Evolutionary conservation across 1,140 invertebrate species (phyloP).

Genomic region (Orius laevigatus): DNA sequence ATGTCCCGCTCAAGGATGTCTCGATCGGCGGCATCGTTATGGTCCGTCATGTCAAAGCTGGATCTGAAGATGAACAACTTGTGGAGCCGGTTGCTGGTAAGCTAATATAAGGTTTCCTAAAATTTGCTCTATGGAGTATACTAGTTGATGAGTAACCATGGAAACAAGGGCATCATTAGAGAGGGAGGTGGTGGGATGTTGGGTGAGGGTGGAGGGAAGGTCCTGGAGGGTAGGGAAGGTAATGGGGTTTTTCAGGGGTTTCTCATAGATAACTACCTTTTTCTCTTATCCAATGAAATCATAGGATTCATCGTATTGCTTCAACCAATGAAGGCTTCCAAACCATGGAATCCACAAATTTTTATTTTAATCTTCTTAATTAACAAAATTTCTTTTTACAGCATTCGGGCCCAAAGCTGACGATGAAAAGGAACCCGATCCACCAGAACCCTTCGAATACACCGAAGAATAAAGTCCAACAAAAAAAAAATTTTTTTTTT

Average conservation of each 20-base stretch:
- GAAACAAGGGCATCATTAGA: not conserved
- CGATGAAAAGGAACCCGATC: slow-evolving; percentile 90
- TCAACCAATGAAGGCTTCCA: no score
- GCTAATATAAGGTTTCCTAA: no score
- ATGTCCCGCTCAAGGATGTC: slow-evolving; percentile 77
- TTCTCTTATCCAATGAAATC: no score
- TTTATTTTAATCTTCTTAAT: slow-evolving; percentile 1
- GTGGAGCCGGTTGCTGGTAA: slow-evolving; percentile 79
- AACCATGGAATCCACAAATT: no score
- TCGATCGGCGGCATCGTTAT: slow-evolving; percentile 92
- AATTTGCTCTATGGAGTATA: not conserved
- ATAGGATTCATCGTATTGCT: no score
- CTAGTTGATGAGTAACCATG: not conserved
- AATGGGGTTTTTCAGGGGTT: no score
- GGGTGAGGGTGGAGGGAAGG: no score
- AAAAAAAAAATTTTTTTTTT: no score
- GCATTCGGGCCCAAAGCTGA: slow-evolving; percentile 86
- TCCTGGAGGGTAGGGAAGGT: no score
- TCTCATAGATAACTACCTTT: no score
- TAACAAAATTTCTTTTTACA: slow-evolving; percentile 26
- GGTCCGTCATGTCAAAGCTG: slow-evolving; percentile 64
- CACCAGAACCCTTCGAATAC: slow-evolving; percentile 94
- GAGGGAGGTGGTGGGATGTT: not conserved
- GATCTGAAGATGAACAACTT: slow-evolving; percentile 67
- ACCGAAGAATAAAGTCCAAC: slow-evolving; percentile 54